Conservation (phyloP, 2,797 vertebrate genomes). For the Emydoidea blandingii region DNA sequence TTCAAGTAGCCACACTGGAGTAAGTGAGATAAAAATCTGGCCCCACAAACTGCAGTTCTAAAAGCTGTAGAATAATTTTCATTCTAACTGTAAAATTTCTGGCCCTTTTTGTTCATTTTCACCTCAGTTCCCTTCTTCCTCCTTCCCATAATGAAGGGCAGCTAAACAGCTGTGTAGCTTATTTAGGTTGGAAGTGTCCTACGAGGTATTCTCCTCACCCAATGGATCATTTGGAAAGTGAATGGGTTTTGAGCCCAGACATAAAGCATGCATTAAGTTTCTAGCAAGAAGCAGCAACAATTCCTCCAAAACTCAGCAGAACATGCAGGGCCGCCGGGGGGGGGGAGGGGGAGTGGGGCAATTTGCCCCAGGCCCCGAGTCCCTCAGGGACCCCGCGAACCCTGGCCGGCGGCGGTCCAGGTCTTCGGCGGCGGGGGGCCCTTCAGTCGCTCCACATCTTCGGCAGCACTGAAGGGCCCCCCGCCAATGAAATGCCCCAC, state of each 20-base stretch:
- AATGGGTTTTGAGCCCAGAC: background rate
- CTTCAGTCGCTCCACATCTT: too few relatives aligned
- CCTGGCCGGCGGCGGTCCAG: too few relatives aligned
- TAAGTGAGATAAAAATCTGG: background rate
- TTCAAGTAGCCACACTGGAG: background rate
- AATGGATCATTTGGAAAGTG: background rate
- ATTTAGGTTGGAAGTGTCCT: background rate
- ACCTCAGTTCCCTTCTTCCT: rapidly evolving
- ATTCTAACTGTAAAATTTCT: background rate
- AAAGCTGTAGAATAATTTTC: background rate
- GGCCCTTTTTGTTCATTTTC: rapidly evolving
- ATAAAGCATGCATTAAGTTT: background rate
- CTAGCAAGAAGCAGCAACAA: background rate
- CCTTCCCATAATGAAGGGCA: background rate
- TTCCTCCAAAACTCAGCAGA: background rate
- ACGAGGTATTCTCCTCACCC: background rate
- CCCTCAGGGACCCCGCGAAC: too few relatives aligned
- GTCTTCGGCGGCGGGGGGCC: too few relatives aligned
- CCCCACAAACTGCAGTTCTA: background rate
- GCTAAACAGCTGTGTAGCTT: background rate
- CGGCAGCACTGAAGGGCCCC: too few relatives aligned
- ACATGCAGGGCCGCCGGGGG: background rate
- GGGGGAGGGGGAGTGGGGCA: too few relatives aligned
- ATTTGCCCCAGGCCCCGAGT: too few relatives aligned
- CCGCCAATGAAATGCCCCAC: too few relatives aligned